phyloP scores from a whole-genome alignment of 2,113 vertebrate genomes.

The Phycodurus eques region DNA sequence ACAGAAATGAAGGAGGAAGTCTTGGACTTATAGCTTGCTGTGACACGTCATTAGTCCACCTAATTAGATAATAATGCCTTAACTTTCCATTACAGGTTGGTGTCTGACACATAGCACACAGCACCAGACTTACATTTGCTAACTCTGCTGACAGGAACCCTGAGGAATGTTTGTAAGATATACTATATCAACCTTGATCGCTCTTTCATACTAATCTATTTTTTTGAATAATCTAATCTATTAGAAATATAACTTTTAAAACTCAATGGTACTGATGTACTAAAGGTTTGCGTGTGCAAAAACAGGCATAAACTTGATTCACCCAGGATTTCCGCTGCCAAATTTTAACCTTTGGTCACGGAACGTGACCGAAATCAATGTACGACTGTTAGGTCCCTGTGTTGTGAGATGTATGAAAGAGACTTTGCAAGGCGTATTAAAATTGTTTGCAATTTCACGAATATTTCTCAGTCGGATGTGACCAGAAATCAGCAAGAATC shows the following conservation, averaged over 20 bases:
- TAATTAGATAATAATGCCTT: conserved; percentile 79
- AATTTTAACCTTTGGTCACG: too few species aligned
- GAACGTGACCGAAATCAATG: too few species aligned
- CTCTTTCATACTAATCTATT: too few species aligned
- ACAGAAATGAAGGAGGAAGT: conserved; percentile 46
- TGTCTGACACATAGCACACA: conserved; percentile 39
- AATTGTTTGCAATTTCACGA: not conserved
- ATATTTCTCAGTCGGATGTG: not conserved
- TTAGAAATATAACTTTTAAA: too few species aligned
- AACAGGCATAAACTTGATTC: too few species aligned
- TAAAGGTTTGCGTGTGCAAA: too few species aligned
- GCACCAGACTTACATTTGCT: conserved; percentile 28
- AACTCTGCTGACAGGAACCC: conserved; percentile 42
- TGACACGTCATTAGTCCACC: conserved; percentile 65
- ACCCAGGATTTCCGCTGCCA: too few species aligned
- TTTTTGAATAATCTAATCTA: too few species aligned
- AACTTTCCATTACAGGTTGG: conserved; percentile 62
- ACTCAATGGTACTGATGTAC: too few species aligned
- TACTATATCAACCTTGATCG: not conserved
- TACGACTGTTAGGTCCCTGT: too few species aligned
- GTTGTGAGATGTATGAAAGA: not conserved
- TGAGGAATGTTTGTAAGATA: not conserved
- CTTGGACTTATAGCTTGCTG: conserved; percentile 63
- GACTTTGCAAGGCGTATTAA: not conserved
- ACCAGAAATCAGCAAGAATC: not conserved